phyloP scores from a whole-genome alignment of 92 coral and sea anemone species.

The Paragorgia papillata region DNA sequence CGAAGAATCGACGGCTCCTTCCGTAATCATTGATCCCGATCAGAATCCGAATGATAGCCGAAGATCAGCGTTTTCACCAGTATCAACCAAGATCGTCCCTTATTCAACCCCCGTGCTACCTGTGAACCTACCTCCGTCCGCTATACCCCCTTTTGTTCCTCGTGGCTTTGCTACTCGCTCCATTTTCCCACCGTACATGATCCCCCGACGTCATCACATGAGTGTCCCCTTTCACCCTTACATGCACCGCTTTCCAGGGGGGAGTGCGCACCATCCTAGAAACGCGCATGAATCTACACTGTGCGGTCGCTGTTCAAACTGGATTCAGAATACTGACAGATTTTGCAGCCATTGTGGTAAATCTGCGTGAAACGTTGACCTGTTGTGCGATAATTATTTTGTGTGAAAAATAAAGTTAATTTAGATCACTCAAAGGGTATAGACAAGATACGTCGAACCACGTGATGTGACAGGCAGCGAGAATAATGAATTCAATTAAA shows the following conservation, averaged over 20 bases:
- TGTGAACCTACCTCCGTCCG: constrained; percentile 12
- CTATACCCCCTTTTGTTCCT: constrained; percentile 32
- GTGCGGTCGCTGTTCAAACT: constrained; percentile 67
- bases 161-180: constrained; percentile 15
- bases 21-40: constrained; percentile 26
- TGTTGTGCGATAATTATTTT: not conserved
- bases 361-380: constrained; percentile 9
- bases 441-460: not conserved
- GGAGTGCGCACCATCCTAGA: constrained; percentile 5
- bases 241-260: constrained; percentile 17
- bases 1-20: constrained; percentile 28
- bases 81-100: constrained; percentile 34
- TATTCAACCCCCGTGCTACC: constrained; percentile 30
- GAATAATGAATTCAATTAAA: not conserved
- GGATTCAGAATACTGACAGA: constrained; percentile 78
- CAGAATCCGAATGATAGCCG: constrained; percentile 9
- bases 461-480: not conserved
- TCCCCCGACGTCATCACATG: constrained; percentile 37
- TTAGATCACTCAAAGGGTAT: too few relatives aligned
- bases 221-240: constrained; percentile 34
- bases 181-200: constrained; percentile 31
- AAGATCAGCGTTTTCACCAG: constrained; percentile 91
- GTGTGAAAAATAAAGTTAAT: constrained; percentile 20
- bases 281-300: constrained; percentile 32
- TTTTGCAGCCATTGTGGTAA: constrained; percentile 98